Conservation (phyloP, 2,797 vertebrate species). For the Melanotaenia nigrans region DNA sequence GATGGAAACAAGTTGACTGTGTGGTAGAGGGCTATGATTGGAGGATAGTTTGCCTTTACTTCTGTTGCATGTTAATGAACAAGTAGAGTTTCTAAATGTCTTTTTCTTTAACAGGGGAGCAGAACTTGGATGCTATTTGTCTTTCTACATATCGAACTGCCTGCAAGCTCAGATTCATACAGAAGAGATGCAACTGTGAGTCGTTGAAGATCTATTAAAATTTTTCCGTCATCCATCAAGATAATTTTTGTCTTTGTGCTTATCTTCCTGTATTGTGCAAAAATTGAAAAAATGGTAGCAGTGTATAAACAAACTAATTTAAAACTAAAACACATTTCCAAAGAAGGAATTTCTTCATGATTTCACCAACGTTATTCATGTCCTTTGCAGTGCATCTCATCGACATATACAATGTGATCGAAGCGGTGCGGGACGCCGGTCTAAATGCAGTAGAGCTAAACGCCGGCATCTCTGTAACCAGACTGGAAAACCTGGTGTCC, state of each 20-base stretch:
- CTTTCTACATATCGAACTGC: conserved; percentile 94
- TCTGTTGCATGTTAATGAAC: neutral
- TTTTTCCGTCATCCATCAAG: too few species aligned
- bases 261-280: neutral
- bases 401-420: conserved; percentile 95
- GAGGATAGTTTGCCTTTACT: neutral
- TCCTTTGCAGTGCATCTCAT: conserved; percentile 87
- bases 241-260: neutral
- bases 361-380: neutral
- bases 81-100: neutral
- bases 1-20: too few species aligned
- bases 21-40: neutral
- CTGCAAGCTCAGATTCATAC: conserved; percentile 93
- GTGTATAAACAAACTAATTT: neutral
- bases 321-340: too few species aligned
- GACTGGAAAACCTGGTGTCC: conserved; percentile 92
- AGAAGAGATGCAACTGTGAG: conserved; percentile 95
- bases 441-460: conserved; percentile 89
- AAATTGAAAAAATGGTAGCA: neutral
- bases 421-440: conserved; percentile 93
- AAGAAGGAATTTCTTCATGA: neutral
- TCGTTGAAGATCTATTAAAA: conserved; percentile 34
- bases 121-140: conserved; percentile 92
- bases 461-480: conserved; percentile 86
- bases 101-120: conserved; percentile 79